Evolutionary conservation across 2,113 vertebrate species (phyloP), one percentile per base, ranked within the genome.

Genomic region (Lophius piscatorius): DNA sequence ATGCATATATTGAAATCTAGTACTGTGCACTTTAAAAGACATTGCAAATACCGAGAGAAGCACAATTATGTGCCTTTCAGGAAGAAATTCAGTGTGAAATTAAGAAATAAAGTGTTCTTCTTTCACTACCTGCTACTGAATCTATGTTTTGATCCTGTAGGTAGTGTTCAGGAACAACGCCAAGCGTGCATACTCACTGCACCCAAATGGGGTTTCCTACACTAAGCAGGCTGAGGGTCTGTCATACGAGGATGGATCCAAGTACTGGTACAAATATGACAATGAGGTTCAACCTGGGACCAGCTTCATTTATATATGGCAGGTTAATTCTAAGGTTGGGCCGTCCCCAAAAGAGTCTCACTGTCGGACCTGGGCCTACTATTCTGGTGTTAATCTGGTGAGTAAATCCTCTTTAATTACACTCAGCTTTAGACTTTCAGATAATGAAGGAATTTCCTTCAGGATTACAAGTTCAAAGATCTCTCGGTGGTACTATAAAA

Each of bases 141-240:
- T 12, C 3, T 34, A 9, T 69, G 0, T 29, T 72, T 36, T 31
- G 56, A 1, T 34, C 63, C 33, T 68, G 1, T 47, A 98, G 97
- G 92, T 99, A 74, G 91, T 92, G 60, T 98, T 99, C 84, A 98
- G 86, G 85, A 99, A 99, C 84, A 81, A 93, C 13, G 97, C 95
- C 35, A 94, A 89, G 14, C 92, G 93, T 46, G 90, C 95, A 0
- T 98, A 92, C 78, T 98, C 96, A 8, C 57, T 99, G 41, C 97
- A 98, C 63, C 93, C 94, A 16, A 97, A 98, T 11, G 97, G 97
- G 2, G 93, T 98, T 23, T 16, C 64, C 13, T 90, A 90, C 10
- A 70, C 57, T 22, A 90, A 90, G 65, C 57, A 60, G 51, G 67
- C 67, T 2, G 88, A 90, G 45, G 88, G 88, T 29, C 59, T 90